Conservation (phyloP, 2,113 vertebrate genomes). For the Diglossa brunneiventris region DNA sequence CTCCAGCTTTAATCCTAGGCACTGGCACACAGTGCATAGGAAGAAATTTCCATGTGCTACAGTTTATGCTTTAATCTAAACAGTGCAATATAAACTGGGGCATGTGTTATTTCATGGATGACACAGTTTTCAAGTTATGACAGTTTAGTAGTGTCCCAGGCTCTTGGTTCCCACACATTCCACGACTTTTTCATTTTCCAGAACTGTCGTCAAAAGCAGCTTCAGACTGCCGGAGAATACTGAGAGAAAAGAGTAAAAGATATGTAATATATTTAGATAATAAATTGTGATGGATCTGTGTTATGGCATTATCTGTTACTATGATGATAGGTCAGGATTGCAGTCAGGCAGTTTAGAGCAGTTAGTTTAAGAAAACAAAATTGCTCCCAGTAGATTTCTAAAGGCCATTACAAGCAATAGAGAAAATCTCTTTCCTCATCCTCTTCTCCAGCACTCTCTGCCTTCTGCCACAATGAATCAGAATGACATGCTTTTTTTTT, state of each 20-base stretch:
- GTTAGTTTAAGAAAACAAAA: conserved; percentile 26
- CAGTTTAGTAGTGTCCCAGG: conserved; percentile 25
- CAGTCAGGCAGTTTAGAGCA: conserved; percentile 1
- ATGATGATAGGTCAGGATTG: neutral
- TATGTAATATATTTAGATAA: conserved; percentile 18
- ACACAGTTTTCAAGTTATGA: conserved; percentile 40
- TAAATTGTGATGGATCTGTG: conserved; percentile 44
- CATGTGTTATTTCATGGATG: conserved; percentile 52
- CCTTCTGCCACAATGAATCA: neutral
- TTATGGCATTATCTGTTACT: conserved; percentile 48
- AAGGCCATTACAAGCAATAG: neutral
- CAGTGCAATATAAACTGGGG: conserved; percentile 38
- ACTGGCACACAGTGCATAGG: neutral
- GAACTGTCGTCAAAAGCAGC: neutral
- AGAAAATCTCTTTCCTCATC: conserved; percentile 13
- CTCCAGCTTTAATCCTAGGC: neutral
- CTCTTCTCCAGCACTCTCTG: neutral
- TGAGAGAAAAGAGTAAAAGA: neutral
- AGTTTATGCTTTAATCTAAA: conserved; percentile 57
- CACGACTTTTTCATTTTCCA: conserved; percentile 20
- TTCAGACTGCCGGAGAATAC: neutral
- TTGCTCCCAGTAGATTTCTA: conserved; percentile 24
- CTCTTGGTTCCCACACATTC: conserved; percentile 58
- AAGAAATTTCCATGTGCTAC: conserved; percentile 54
- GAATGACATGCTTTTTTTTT: neutral